Base-by-base conservation (phyloP, 2,888 invertebrate species). In the Merodon equestris region DNA sequence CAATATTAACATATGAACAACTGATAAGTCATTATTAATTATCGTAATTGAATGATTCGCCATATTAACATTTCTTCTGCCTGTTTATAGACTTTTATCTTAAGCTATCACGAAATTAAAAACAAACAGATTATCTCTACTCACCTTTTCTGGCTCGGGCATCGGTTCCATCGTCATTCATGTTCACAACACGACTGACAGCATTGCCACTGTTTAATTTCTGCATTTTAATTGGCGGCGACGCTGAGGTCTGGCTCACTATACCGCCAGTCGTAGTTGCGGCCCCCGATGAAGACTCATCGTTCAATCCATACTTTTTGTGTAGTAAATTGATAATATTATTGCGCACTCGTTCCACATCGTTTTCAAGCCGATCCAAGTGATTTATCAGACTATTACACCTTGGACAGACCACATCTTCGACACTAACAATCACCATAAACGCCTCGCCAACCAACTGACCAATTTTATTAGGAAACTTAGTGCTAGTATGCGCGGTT, bases 401-500 rank as follows among this genome's bases (percentile, higher is more conserved):
- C 36, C 89, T 87, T 67, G 88, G 87, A 73, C 90, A 90, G 4
- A 90, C 86, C 18, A 87, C 87, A 84, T 90, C 90, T 56, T 89
- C 89, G 1, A 86, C 86, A 63, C 89, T 89, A 1, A 90, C 88
- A 68, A 90, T 88, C 1, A 90, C 90, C 83, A 90, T 85, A 82
- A 89, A 90, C 9, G 88, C 88, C 83, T 90, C 89, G 27, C 90
- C 90, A 61, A 90, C 87, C 53, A 90, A 83, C 83, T 90, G 89
- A 1, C 89, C 90, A 82, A 90, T 87, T 86, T 90, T 90, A 81
- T 90, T 90, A 57, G 90, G 90, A 60, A 90, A 86, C 77, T 89
- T 89, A 57, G 89, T 89, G 57, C 88, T 86, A 10, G 90, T 88
- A 83, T 88, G 87, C 34, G 88, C 84, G 60, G 90, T 90, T 47